Base-by-base conservation (phyloP, 2,797 vertebrate species). In the Gouania willdenowi region DNA sequence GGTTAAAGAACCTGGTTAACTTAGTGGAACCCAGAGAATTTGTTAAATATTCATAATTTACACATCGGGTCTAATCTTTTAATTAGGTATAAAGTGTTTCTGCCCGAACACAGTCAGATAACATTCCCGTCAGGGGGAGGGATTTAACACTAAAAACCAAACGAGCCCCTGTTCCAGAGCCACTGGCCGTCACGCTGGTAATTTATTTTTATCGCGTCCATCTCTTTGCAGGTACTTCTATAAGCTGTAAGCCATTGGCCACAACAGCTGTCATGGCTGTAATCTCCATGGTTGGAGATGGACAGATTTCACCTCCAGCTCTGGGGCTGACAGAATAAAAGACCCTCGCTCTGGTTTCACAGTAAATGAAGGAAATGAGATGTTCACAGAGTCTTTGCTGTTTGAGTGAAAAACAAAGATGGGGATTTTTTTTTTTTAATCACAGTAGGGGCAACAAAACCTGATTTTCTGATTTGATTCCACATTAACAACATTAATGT, bases 131-230 rank as follows among this genome's bases (percentile, higher is more conserved):
- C 60, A 38, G 34, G 27, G 12, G 12, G 17, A 11, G 15, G 10
- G 5, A 37, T 38, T 43, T 53, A 54, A 41, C 18, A n/a, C n/a
- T n/a, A n/a, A 19, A 57, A 68, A 58, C 31, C 46, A 71, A 75
- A 82, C 72, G 46, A 76, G 63, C 26, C 43, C 56, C 62, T 76
- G 73, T 79, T 79, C 66, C 74, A 81, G 82, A 82, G 63, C 79
- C 69, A 57, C 77, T 72, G 72, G 71, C 71, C 54, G 25, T 76
- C 77, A 68, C 63, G 65, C 67, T 82, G 73, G 82, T 89, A 81
- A 90, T 89, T 89, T 89, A 87, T 85, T 87, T n/a, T 89, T 85
- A 90, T 90, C 85, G 2, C 10, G 15, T 43, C 70, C 66, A 85
- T 89, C 87, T 79, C 72, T 70, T 74, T 49, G 60, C 66, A 71